Evolutionary conservation across 2,797 vertebrate species (phyloP), one percentile per base, ranked within the genome.

Genomic region (Diglossa cyanea): DNA sequence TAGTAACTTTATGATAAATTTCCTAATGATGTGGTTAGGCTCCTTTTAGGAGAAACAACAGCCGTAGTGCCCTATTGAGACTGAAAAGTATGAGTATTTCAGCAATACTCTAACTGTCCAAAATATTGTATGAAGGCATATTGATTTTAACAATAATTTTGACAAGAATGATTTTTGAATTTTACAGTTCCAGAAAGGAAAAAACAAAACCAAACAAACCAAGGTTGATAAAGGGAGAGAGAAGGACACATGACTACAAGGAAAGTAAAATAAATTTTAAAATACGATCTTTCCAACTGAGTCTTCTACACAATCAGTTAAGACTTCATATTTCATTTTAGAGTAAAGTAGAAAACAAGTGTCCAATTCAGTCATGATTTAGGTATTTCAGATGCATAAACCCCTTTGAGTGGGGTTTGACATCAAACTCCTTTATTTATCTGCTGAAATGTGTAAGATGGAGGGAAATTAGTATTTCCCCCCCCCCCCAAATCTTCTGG

Each of bases 381-480:
- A 80, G 28, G 15, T 30, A n/a, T 70, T 88, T 83, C 39, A 58
- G 21, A 37, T 42, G 10, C 7, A 53, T 20, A 57, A 53, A 20
- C 3, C 5, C 18, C 9, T 79, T 70, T 31, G 17, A 44, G 16
- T 45, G 7, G 2, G 3, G 3, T 67, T 90, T 88, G 26, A 48
- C 7, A 54, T 54, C 13, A 74, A 61, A 57, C 4, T 2, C 13
- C 24, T 62, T 53, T 53, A 45, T 77, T 63, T 82, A 30, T 47
- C 23, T 60, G 39, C 4, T 51, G 14, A 44, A 79, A 79, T 19
- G 3, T 51, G 9, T 60, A 28, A 61, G 9, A 13, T 23, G 12
- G 2, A 35, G 14, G 5, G 8, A 55, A 42, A 33, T 11, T 3
- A 7, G 15, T 8, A 17, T 8, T 24, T 3, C 2, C 21, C 8